phyloP scores from a whole-genome alignment of 2,113 vertebrate species.

The Xiphorhynchus elegans region DNA sequence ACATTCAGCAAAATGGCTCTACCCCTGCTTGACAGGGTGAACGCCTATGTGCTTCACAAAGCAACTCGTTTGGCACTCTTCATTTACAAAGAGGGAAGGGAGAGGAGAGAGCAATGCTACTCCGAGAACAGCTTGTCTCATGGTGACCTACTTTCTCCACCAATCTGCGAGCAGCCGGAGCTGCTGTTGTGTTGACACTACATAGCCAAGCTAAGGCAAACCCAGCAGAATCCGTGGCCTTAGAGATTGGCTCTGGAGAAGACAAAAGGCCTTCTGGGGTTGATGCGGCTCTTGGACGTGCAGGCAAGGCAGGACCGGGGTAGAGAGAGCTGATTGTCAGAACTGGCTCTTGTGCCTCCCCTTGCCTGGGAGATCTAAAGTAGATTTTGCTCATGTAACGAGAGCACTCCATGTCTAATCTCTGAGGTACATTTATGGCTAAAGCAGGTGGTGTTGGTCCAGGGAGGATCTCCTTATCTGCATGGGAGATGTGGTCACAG shows the following conservation, averaged over 20 bases:
- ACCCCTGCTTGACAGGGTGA: background rate
- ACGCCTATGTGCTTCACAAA: background rate
- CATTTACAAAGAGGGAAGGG: constrained; percentile 45
- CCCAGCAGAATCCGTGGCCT: constrained; percentile 42
- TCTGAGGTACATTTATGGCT: background rate
- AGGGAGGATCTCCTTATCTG: background rate
- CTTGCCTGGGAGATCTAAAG: background rate
- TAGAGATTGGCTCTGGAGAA: constrained; percentile 9
- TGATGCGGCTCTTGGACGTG: background rate
- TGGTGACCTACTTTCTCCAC: constrained; percentile 70
- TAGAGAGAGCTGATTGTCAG: background rate
- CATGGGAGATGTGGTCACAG: background rate
- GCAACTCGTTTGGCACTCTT: constrained; percentile 30
- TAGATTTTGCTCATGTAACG: background rate
- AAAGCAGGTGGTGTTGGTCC: background rate
- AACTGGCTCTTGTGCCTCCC: background rate
- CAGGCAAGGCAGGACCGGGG: background rate
- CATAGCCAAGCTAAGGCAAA: constrained; percentile 51
- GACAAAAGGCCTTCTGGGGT: constrained; percentile 35
- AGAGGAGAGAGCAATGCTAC: constrained; percentile 40
- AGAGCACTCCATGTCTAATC: background rate
- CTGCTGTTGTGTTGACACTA: constrained; percentile 60
- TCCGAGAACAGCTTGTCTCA: constrained; percentile 67
- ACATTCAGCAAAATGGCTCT: background rate
- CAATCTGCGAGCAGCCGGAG: constrained; percentile 55